A percentile compares a stretch with the other conserved stretches of the same genome.
These are phyloP conservation scores for Perodicticus potto DNA, from an alignment of 2,797 vertebrate species.

Conservation along the genomic window DNA sequence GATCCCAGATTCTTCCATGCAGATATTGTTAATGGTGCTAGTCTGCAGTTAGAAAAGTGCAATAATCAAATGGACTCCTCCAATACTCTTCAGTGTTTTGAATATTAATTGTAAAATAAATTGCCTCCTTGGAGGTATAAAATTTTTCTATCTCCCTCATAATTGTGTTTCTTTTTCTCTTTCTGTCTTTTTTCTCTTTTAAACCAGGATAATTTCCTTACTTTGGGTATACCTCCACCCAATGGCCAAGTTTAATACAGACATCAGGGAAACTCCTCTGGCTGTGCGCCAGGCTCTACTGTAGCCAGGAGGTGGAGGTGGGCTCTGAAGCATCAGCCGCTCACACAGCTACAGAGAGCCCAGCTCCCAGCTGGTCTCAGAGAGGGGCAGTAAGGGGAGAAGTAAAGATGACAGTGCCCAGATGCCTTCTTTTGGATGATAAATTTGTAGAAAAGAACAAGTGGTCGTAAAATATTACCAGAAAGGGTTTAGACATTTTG, in stretches of 20 bases:
- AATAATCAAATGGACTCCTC: background rate
- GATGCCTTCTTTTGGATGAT: background rate
- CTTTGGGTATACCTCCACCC: constrained; percentile 88
- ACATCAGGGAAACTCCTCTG: constrained; percentile 86
- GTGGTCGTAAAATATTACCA: constrained; percentile 60
- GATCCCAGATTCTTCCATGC: constrained; percentile 2
- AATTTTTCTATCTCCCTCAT: constrained; percentile 25
- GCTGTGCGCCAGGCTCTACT: constrained; percentile 82
- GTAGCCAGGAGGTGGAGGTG: constrained; percentile 81
- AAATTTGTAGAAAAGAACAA: constrained; percentile 60
- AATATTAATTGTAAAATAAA: constrained; percentile 56
- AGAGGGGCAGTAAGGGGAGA: background rate
- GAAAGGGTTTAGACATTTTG: constrained; percentile 50
- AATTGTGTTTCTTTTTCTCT: constrained; percentile 49
- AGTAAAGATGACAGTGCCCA: constrained; percentile 35
- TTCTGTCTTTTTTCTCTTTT: constrained; percentile 33
- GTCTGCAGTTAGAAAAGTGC: background rate
- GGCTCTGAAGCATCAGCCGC: constrained; percentile 72
- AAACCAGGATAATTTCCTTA: constrained; percentile 68
- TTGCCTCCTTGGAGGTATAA: constrained; percentile 24
- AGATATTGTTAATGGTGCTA: background rate
- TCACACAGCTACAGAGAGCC: constrained; percentile 37
- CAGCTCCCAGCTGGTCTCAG: background rate
- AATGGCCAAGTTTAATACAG: constrained; percentile 87
- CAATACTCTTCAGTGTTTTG: background rate